These are phyloP conservation scores for Nemoura dubitans DNA, from an alignment of 2,888 invertebrate species.

Conservation along the genomic window DNA sequence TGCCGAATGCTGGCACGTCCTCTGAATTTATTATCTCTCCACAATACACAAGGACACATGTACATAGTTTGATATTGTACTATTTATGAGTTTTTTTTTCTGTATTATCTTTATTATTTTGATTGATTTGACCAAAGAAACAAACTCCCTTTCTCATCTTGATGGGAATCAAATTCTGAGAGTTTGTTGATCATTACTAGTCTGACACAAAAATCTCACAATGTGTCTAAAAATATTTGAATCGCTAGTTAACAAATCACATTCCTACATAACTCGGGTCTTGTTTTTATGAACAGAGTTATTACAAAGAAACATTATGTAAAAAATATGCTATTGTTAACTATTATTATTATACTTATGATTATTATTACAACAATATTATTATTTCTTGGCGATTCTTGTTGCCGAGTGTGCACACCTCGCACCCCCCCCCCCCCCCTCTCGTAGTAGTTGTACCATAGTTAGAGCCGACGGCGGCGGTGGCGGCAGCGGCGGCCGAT, in stretches of 20 bases:
- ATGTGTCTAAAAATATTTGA: constrained; percentile 31
- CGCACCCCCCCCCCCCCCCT: constrained; percentile 42
- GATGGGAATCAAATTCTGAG: constrained; percentile 36
- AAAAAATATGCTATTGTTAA: constrained; percentile 37
- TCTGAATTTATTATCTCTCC: background rate
- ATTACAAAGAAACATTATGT: constrained; percentile 39
- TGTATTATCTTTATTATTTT: constrained; percentile 31
- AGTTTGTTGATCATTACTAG: constrained; percentile 51
- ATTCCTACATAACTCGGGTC: constrained; percentile 38
- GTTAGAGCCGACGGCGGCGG: constrained; percentile 38
- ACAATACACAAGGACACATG: constrained; percentile 23
- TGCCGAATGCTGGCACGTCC: background rate
- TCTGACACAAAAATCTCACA: constrained; percentile 39
- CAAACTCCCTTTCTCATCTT: constrained; percentile 41
- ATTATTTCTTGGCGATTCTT: constrained; percentile 47
- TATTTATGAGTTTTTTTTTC: constrained; percentile 37
- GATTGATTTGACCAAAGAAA: constrained; percentile 48
- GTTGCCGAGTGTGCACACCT: constrained; percentile 45
- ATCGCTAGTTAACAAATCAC: constrained; percentile 36
- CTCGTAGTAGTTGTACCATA: constrained; percentile 39
- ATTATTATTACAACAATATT: constrained; percentile 29
- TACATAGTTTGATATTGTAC: constrained; percentile 37
- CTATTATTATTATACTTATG: constrained; percentile 44
- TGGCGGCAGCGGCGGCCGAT: background rate
- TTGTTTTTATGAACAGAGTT: constrained; percentile 32